Evolutionary conservation across 2,113 vertebrate genomes (phyloP).

Genomic region (Cololabis saira): DNA sequence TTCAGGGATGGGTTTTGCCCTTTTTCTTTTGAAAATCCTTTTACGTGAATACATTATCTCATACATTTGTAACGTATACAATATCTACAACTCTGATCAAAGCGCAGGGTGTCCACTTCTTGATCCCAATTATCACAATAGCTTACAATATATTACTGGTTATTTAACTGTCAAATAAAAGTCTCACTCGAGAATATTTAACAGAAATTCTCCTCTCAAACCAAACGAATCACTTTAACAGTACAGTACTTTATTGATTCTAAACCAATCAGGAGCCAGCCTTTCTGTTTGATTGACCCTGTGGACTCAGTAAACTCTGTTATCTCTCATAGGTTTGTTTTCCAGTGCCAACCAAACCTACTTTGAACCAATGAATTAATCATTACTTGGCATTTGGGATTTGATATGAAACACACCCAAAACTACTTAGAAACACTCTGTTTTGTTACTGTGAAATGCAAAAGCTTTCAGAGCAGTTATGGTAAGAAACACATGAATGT

Average conservation of each 20-base stretch:
- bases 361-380: neutral
- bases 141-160: neutral
- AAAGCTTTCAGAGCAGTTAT: constrained; percentile 23
- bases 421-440: neutral
- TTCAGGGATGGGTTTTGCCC: too few relatives aligned
- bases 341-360: neutral
- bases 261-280: constrained; percentile 22
- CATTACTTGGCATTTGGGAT: constrained; percentile 4
- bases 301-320: neutral
- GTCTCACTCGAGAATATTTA: constrained; percentile 42
- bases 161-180: constrained; percentile 8
- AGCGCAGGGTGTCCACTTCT: neutral
- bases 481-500: constrained; percentile 42
- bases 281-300: neutral
- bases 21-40: too few relatives aligned
- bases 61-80: too few relatives aligned
- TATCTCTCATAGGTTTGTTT: neutral
- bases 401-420: constrained; percentile 9
- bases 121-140: constrained; percentile 11
- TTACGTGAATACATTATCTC: too few relatives aligned
- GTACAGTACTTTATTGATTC: constrained; percentile 29
- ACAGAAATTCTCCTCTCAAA: constrained; percentile 10
- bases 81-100: too few relatives aligned
- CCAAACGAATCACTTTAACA: constrained; percentile 1
- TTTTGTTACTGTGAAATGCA: constrained; percentile 20